These are phyloP conservation scores for Cossypha niveicapilla DNA, from an alignment of 2,797 vertebrate genomes.

Conservation along the genomic window DNA sequence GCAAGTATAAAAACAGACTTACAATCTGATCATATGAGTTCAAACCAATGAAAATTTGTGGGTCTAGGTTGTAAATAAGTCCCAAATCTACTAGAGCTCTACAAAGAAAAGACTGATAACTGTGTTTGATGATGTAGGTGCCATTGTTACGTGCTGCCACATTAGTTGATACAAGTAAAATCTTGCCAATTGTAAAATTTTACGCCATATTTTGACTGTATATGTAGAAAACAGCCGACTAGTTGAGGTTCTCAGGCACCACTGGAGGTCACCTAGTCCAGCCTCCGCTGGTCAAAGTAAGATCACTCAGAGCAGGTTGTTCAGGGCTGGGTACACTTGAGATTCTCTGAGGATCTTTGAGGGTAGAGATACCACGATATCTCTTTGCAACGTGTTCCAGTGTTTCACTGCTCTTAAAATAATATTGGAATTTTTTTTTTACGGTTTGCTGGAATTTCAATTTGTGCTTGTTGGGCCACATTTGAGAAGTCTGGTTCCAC, in stretches of 20 bases:
- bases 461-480: background rate
- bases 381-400: background rate
- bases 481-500: background rate
- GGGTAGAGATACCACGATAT: rapidly evolving
- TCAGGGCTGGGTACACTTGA: background rate
- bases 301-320: background rate
- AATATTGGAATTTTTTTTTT: background rate
- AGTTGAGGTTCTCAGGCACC: background rate
- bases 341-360: background rate
- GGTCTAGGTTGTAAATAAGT: background rate
- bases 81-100: background rate
- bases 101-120: background rate
- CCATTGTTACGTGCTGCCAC: background rate
- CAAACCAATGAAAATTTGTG: background rate
- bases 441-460: background rate
- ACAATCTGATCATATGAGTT: background rate
- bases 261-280: background rate
- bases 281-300: background rate
- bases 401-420: background rate
- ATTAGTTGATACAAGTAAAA: background rate
- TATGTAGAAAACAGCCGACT: background rate
- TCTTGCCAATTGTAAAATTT: background rate
- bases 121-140: background rate
- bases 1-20: background rate
- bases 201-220: background rate